Evolutionary conservation across 2,797 vertebrate species (phyloP), one percentile per base, ranked within the genome.

Genomic region (Muscicapa striata): DNA sequence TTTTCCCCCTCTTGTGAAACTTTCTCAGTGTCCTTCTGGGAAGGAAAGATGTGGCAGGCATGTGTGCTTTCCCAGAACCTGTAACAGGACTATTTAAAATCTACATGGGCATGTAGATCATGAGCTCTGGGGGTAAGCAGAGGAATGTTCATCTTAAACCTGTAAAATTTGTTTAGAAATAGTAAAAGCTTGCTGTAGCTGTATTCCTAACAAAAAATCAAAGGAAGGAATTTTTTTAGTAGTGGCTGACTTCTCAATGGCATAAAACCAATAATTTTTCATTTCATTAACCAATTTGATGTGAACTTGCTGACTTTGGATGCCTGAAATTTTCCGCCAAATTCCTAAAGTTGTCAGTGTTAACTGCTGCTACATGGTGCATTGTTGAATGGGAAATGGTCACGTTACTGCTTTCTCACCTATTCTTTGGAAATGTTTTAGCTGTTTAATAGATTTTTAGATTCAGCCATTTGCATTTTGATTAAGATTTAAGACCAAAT

Each of bases 321-420:
- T 87, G 7, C 61, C 41, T 40, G 61, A 70, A 40, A 15, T 18
- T 49, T 75, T 62, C 63, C 27, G 19, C 11, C 18, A 11, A 21
- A 26, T 91, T 69, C 12, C 29, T 34, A 3, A 84, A 48, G 29
- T 13, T 74, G 48, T 10, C 23, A 52, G 9, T 2, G 4, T 40
- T 41, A 46, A 13, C 17, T 74, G 34, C 22, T 67, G 49, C 45
- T 32, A 0, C 5, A 0, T 0, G 0, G 11, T 16, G 15, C 30
- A 13, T 15, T 4, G 0, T 24, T 22, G 10, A 1, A 4, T 59
- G 51, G 46, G 67, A 21, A 75, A 43, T 7, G 1, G 22, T 32
- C 5, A 0, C 19, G 7, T 24, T 24, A 34, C 45, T 78, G 17
- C 9, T 2, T 57, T 59, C 22, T 81, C 11, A 24, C 29, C 36